A percentile compares a stretch with the other conserved stretches of the same genome.
These are phyloP conservation scores for Enteromius unitaeniatus DNA, from an alignment of 2,797 vertebrate species.

Conservation along the genomic window DNA sequence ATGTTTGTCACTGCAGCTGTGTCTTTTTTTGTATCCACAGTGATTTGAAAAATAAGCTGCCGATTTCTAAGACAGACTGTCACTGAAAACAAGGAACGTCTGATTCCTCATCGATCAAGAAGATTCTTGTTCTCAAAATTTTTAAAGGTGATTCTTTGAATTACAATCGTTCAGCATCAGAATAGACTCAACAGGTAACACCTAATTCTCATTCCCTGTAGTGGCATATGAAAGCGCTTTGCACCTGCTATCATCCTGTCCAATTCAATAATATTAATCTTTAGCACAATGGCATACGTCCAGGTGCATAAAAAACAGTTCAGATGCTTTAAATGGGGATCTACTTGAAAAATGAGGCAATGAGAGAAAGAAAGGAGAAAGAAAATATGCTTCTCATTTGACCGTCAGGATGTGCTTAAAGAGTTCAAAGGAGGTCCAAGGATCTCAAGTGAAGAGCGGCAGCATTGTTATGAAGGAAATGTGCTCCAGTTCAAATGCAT, in stretches of 20 bases:
- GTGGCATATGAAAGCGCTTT: background rate
- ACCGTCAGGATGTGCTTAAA: conserved; percentile 22
- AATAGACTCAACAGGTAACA: background rate
- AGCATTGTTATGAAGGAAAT: conserved; percentile 26
- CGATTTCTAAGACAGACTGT: conserved; percentile 25
- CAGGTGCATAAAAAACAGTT: conserved; percentile 71
- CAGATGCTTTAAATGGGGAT: conserved; percentile 40
- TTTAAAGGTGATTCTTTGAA: conserved; percentile 19
- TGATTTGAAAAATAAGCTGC: conserved; percentile 55
- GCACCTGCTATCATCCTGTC: background rate
- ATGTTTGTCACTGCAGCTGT: conserved; percentile 44
- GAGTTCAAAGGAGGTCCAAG: conserved; percentile 16
- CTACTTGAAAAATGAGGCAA: background rate
- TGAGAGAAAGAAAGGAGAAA: background rate
- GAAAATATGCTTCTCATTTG: background rate
- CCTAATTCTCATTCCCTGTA: background rate
- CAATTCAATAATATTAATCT: background rate
- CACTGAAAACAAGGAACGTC: conserved; percentile 33
- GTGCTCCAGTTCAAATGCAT: conserved; percentile 41
- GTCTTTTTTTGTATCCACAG: background rate
- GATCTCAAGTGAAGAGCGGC: background rate
- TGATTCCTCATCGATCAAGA: conserved; percentile 35
- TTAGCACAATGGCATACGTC: conserved; percentile 57
- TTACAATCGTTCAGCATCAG: background rate
- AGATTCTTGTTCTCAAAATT: conserved; percentile 1